A percentile compares a stretch with the other conserved stretches of the same genome.
Conservation (phyloP, 1,140 invertebrate species). For the Cephus cinctus region DNA sequence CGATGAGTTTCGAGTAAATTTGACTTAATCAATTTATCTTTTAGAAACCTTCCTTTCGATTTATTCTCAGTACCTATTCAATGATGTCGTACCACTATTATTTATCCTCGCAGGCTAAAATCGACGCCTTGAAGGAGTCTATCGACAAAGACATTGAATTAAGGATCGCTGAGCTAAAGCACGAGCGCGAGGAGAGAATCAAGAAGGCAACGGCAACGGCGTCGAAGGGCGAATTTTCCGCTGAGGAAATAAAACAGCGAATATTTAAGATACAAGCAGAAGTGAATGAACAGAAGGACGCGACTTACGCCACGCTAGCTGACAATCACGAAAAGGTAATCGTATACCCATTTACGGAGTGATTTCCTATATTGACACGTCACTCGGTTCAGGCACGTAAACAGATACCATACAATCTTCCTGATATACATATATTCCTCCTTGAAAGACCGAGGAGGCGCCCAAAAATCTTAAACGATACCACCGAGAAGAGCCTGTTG, state of each 20-base stretch:
- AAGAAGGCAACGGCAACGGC: conserved; percentile 13
- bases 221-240: conserved; percentile 13
- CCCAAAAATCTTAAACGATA: no score
- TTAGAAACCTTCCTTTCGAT: no score
- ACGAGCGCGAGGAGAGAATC: conserved; percentile 23
- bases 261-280: conserved; percentile 13
- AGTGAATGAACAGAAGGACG: conserved; percentile 13
- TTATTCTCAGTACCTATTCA: not conserved
- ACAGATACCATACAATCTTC: no score
- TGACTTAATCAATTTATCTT: conserved; percentile 1
- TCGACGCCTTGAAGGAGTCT: conserved; percentile 23
- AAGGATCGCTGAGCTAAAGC: conserved; percentile 24
- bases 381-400: not conserved
- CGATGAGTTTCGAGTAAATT: conserved; percentile 56
- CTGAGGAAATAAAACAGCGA: conserved; percentile 14
- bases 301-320: conserved; percentile 11
- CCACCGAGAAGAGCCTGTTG: no score
- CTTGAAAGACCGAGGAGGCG: no score
- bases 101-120: conserved; percentile 15
- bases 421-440: no score
- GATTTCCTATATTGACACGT: not conserved
- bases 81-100: conserved; percentile 1
- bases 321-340: conserved; percentile 27
- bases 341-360: not conserved
- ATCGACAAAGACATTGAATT: conserved; percentile 30